phyloP scores from a whole-genome alignment of 1,140 invertebrate species.

The Ctenoplectra terminalis region DNA sequence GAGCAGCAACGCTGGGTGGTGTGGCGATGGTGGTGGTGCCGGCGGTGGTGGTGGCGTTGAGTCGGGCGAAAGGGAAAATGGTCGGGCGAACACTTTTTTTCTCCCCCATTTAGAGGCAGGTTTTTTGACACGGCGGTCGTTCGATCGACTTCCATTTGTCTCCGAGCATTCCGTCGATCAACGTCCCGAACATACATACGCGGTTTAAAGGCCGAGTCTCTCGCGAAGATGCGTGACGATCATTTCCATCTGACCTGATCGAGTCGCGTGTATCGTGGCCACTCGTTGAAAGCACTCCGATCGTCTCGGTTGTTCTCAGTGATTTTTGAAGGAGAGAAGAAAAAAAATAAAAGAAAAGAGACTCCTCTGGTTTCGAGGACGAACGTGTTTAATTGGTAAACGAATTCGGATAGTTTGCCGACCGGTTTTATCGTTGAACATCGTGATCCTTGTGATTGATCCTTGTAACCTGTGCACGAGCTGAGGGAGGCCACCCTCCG shows the following conservation, averaged over 20 bases:
- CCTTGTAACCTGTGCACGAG: slow-evolving; percentile 5
- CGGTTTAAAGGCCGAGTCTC: slow-evolving; percentile 39
- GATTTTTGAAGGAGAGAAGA: not conserved
- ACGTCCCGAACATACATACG: slow-evolving; percentile 58
- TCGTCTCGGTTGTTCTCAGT: not conserved
- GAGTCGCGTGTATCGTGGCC: not conserved
- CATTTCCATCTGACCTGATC: slow-evolving; percentile 23
- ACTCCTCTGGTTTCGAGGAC: too few species aligned
- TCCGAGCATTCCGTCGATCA: slow-evolving; percentile 61
- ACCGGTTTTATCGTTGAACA: too few species aligned
- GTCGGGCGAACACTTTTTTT: slow-evolving; percentile 72
- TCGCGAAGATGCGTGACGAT: slow-evolving; percentile 43
- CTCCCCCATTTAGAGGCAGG: slow-evolving; percentile 67
- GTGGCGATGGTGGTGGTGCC: slow-evolving; percentile 13
- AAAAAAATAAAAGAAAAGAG: too few species aligned
- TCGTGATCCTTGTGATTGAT: not conserved
- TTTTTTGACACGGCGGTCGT: slow-evolving; percentile 79
- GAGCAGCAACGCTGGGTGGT: slow-evolving; percentile 18
- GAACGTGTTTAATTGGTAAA: too few species aligned
- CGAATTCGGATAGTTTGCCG: too few species aligned
- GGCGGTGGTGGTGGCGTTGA: slow-evolving; percentile 59
- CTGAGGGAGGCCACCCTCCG: not conserved
- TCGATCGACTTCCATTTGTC: slow-evolving; percentile 81
- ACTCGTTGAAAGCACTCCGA: not conserved
- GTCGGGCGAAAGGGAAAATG: slow-evolving; percentile 81